Conservation (phyloP, 2,888 invertebrate species). For the Trisateles emortualis region DNA sequence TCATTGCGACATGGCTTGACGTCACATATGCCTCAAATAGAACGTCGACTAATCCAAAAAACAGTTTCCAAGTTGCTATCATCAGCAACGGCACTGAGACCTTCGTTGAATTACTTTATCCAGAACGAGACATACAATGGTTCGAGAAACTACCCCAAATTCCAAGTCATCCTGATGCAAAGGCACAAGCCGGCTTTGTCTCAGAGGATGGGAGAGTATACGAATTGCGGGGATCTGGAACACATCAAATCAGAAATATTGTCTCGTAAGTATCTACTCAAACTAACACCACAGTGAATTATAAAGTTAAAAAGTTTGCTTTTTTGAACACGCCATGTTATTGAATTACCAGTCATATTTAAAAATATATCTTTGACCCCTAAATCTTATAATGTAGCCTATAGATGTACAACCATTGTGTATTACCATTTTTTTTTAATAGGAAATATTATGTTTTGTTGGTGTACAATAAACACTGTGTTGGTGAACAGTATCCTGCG, state of each 20-base stretch:
- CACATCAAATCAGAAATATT: slow-evolving; percentile 94
- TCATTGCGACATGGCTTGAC: slow-evolving; percentile 96
- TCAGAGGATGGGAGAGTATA: slow-evolving; percentile 93
- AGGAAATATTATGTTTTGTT: no score
- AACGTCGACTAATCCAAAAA: slow-evolving; percentile 89
- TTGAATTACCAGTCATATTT: no score
- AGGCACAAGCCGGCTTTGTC: slow-evolving; percentile 97
- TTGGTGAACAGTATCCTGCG: no score
- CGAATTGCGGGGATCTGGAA: slow-evolving; percentile 95
- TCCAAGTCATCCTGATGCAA: slow-evolving; percentile 94
- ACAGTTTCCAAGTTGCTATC: slow-evolving; percentile 93
- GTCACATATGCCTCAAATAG: slow-evolving; percentile 92
- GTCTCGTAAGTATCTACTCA: slow-evolving; percentile 87
- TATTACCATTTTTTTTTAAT: no score
- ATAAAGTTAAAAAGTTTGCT: no score
- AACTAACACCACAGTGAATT: background rate
- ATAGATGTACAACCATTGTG: no score
- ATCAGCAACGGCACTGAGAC: slow-evolving; percentile 92
- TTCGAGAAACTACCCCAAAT: slow-evolving; percentile 92
- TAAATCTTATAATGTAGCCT: no score
- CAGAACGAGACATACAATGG: slow-evolving; percentile 96
- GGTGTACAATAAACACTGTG: no score
- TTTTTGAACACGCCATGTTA: no score
- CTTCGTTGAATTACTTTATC: slow-evolving; percentile 95
- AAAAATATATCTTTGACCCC: no score